These are phyloP conservation scores for Nannospalax galili DNA, from an alignment of 2,113 vertebrate genomes.

Conservation along the genomic window DNA sequence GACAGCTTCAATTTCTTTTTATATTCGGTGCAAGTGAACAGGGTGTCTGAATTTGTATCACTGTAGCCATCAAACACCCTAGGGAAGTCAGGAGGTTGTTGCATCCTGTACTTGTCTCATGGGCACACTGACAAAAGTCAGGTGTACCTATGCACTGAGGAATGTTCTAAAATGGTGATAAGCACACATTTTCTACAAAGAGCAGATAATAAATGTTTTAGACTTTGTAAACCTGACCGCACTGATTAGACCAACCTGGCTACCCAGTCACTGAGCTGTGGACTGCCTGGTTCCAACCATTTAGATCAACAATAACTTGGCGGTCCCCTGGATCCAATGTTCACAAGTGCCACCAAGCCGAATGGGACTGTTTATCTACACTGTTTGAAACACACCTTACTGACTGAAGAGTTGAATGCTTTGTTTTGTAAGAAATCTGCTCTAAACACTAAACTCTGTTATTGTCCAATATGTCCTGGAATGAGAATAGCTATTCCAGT, in stretches of 20 bases:
- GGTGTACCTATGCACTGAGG: not conserved
- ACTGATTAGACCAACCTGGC: not conserved
- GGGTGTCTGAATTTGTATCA: not conserved
- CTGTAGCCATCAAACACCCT: not conserved
- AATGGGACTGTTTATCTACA: not conserved
- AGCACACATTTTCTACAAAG: not conserved
- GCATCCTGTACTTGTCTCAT: not conserved
- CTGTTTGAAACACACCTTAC: not conserved
- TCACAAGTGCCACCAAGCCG: not conserved
- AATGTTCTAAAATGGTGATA: not conserved
- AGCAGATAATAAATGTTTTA: not conserved
- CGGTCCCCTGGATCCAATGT: not conserved
- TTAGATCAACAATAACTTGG: not conserved
- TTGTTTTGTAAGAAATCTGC: not conserved
- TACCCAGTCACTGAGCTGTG: not conserved
- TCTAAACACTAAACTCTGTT: not conserved
- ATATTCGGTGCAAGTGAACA: not conserved
- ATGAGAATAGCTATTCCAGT: not conserved
- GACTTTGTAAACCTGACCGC: not conserved
- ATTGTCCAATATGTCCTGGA: not conserved
- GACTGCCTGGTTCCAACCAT: not conserved
- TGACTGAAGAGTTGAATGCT: not conserved
- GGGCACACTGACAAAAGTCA: not conserved
- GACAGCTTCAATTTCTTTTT: slow-evolving; percentile 10
- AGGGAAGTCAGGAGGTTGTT: not conserved